Conservation (phyloP, 2,888 invertebrate species). For the Stramonita haemastoma region DNA sequence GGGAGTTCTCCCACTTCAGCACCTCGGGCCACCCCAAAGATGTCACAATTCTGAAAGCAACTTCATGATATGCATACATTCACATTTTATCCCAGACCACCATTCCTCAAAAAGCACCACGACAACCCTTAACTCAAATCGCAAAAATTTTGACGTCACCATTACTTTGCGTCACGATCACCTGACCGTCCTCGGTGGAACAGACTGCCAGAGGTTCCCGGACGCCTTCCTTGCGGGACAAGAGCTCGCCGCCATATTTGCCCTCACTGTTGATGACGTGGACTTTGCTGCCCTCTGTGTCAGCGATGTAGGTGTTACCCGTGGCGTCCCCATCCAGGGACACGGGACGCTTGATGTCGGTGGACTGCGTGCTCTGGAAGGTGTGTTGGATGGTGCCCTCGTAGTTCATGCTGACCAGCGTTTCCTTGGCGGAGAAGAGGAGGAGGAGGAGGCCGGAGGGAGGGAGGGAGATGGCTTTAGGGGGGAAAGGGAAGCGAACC, state of each 20-base stretch:
- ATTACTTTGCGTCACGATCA: constrained; percentile 43
- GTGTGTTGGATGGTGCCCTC: constrained; percentile 40
- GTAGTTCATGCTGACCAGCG: constrained; percentile 37
- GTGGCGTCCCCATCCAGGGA: constrained; percentile 34
- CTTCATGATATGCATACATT: too few species aligned
- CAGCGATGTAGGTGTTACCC: constrained; percentile 45
- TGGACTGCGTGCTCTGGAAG: constrained; percentile 34
- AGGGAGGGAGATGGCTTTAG: constrained; percentile 44
- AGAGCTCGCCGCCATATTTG: constrained; percentile 38
- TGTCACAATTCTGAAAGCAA: too few species aligned
- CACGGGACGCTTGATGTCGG: constrained; percentile 39
- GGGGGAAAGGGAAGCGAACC: constrained; percentile 42
- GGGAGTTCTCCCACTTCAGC: too few species aligned
- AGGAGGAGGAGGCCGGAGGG: constrained; percentile 44
- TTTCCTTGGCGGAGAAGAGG: constrained; percentile 39
- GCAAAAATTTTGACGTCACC: constrained; percentile 46
- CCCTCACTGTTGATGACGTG: constrained; percentile 47
- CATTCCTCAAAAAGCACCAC: not conserved
- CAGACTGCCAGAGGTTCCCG: constrained; percentile 43
- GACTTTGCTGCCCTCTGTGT: constrained; percentile 36
- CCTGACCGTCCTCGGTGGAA: constrained; percentile 38
- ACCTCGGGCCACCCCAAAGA: too few species aligned
- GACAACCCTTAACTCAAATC: not conserved
- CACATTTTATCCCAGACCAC: not conserved
- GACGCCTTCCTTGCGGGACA: constrained; percentile 41